Evolutionary conservation across 2,797 vertebrate species (phyloP), one percentile per base, ranked within the genome.

Genomic region (Chlorospingus semifuscus): DNA sequence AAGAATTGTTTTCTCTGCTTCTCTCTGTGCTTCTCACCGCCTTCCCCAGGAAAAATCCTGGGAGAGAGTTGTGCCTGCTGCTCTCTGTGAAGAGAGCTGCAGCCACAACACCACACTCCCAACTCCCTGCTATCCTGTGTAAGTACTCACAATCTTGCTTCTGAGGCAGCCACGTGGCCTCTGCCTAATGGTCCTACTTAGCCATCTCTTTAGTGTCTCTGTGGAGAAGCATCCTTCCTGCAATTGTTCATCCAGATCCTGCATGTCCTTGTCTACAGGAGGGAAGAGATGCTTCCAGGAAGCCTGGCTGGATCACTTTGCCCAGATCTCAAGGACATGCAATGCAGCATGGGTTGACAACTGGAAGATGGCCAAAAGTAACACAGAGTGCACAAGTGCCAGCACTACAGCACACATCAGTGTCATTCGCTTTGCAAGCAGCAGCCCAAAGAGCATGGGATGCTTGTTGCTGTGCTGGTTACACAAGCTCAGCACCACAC

Each of bases 301-400:
- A 90, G 47, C 27, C 32, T 9, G 36, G 30, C 36, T 60, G 34
- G 26, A 87, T 81, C 39, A 22, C 50, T 92, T 6, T 65, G 23
- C 29, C 34, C 10, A 50, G 22, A 59, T 60, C 61, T 42, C 74
- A 75, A 64, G 81, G 70, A 34, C 39, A 53, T 15, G 13, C 70
- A 90, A 36, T 53, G 46, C 30, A 84, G 34, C 23, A 34, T 4
- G 16, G 12, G 12, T 11, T 39, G 26, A 53, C 55, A 89, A 9
- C 24, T 27, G 30, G 39, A 71, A 11, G 15, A 68, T 0, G 0
- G 20, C 39, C 44, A 83, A 26, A 65, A 85, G 30, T 12, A 70
- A 70, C 23, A n/a, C 20, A 8, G 15, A 12, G 6, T 4, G 15
- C 3, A 1, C 34, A 61, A 82, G 53, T 0, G 0, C 78, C 78